Evolutionary conservation across 2,797 vertebrate genomes (phyloP).

Genomic region (Heliangelus exortis): DNA sequence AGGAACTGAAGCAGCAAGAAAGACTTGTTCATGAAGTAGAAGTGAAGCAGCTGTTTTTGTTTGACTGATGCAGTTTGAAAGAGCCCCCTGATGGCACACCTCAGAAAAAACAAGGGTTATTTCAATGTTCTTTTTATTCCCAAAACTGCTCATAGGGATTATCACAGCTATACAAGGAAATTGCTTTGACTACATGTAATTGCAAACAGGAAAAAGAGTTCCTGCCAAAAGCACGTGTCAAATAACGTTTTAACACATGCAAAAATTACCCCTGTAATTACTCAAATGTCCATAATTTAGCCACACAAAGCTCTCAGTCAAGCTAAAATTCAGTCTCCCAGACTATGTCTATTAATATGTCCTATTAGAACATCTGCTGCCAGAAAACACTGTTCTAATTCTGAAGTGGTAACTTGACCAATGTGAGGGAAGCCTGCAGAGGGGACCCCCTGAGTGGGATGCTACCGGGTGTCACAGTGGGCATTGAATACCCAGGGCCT

Average conservation of each 20-base stretch:
- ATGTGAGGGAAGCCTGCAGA: neutral
- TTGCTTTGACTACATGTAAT: neutral
- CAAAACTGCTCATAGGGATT: constrained; percentile 22
- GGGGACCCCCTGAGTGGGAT: neutral
- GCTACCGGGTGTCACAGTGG: neutral
- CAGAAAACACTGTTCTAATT: neutral
- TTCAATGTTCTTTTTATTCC: constrained; percentile 19
- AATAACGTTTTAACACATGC: neutral
- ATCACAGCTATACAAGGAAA: constrained; percentile 4
- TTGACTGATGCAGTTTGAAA: constrained; percentile 50
- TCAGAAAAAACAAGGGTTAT: neutral
- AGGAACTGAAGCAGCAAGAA: constrained; percentile 36
- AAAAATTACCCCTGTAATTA: neutral
- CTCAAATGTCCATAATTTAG: neutral
- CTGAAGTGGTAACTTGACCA: neutral
- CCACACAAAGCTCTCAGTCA: neutral
- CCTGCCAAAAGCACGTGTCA: constrained; percentile 3
- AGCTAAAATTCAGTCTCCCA: neutral
- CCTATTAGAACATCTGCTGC: neutral
- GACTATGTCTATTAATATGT: neutral
- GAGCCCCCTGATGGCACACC: neutral
- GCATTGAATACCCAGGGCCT: neutral
- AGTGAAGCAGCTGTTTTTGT: constrained; percentile 53
- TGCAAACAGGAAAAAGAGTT: neutral
- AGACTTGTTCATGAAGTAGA: constrained; percentile 11